Evolutionary conservation across 2,113 vertebrate species (phyloP), one percentile per base, ranked within the genome.

Genomic region (Labeo catla): DNA sequence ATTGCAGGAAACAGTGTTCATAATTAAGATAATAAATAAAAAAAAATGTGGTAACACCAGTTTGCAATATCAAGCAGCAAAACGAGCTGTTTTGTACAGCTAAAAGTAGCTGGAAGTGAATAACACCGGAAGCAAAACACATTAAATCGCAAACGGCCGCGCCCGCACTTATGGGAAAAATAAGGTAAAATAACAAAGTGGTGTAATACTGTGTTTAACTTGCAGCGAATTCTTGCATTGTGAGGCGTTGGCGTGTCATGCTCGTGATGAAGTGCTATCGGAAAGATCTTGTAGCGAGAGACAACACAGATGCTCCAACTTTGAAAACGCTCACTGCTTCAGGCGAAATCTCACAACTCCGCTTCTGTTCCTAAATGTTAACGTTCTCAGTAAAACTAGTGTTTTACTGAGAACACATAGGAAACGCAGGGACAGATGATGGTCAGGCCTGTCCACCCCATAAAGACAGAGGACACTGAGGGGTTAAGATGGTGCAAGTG

Each of bases 401-500:
- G 65, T 52, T 66, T 68, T 4, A 52, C 63, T 50, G 23, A 68
- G 63, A 52, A 50, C 45, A 34, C 21, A 5, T 45, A 19, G 43
- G 15, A 66, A 49, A 34, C 23, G 8, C 23, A 59, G 54, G 54
- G 19, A 77, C 28, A 65, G 34, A 65, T 47, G 12, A 68, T 50
- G 73, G 10, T 47, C 47, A 39, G 72, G 34, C 61, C 7, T 9
- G 45, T 83, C 63, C 23, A 68, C 19, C n/a, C 11, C 36, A 16
- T 86, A 66, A 84, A 86, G 16, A 74, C 76, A 84, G 57, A 49
- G 23, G 15, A 81, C 45, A 76, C 43, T 8, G 10, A 8, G 2
- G 5, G n/a, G 61, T 70, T 80, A 72, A 68, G 66, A 72, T 57
- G 49, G 68, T 76, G n/a, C 7, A 49, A 68, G 43, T 79, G 28